These are phyloP conservation scores for Malacoctenus gilli DNA, from an alignment of 2,797 vertebrate species.

Conservation along the genomic window DNA sequence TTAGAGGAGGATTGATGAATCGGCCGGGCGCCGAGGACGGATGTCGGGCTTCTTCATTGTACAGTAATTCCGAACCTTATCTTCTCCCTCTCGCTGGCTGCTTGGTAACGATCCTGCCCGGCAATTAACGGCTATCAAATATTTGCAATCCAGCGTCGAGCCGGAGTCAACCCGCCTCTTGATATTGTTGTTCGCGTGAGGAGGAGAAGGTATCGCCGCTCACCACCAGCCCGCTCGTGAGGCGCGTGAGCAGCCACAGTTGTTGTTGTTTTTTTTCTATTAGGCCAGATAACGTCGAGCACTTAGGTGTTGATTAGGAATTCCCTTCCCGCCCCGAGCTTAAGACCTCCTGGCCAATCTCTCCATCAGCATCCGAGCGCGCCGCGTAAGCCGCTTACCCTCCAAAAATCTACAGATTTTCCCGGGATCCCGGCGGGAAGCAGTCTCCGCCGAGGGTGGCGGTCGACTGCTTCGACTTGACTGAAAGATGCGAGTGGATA, in stretches of 20 bases:
- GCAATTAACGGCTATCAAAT: slow-evolving; percentile 31
- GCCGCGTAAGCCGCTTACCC: not conserved
- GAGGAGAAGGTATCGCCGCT: not conserved
- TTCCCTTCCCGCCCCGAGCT: not conserved
- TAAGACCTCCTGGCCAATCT: not conserved
- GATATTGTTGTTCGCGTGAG: slow-evolving; percentile 2
- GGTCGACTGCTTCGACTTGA: too few species aligned
- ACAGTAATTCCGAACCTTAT: slow-evolving; percentile 44
- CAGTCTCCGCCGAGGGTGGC: too few species aligned
- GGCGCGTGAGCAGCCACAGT: not conserved
- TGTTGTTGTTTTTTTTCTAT: not conserved
- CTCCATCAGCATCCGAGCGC: not conserved
- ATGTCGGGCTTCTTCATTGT: slow-evolving; percentile 33
- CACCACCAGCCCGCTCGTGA: not conserved
- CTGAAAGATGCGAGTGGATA: too few species aligned
- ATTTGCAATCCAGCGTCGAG: slow-evolving; percentile 17
- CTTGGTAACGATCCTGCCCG: slow-evolving; percentile 4
- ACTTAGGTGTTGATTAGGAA: slow-evolving; percentile 4
- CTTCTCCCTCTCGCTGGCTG: slow-evolving; percentile 15
- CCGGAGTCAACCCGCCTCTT: slow-evolving; percentile 6
- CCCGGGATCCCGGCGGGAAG: not conserved
- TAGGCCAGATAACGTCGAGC: not conserved
- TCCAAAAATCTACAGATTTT: not conserved
- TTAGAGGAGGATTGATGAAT: slow-evolving; percentile 51
- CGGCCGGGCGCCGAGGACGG: slow-evolving; percentile 29